Evolutionary conservation across 92 coral and sea anemone species (phyloP).

Genomic region (Virgularia gustaviana): DNA sequence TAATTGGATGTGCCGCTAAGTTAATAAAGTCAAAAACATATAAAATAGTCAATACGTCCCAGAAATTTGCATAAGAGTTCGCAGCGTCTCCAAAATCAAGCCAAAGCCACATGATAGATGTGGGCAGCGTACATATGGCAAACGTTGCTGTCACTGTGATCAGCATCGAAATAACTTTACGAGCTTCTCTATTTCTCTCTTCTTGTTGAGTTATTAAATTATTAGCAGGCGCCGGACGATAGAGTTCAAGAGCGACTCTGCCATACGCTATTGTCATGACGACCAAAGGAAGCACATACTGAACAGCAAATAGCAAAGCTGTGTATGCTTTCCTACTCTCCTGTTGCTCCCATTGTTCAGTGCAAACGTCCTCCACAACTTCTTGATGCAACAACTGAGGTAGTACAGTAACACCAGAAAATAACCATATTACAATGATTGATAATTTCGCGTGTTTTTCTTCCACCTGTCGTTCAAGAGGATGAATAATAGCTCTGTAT

Average conservation of each 20-base stretch:
- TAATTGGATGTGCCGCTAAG: constrained; percentile 76
- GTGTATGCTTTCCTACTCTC: constrained; percentile 57
- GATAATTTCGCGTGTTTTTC: constrained; percentile 56
- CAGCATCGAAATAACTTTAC: constrained; percentile 78
- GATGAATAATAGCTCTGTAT: constrained; percentile 77
- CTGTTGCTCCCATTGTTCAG: constrained; percentile 56
- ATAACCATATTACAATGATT: constrained; percentile 64
- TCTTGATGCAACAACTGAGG: constrained; percentile 58
- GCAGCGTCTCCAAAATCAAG: constrained; percentile 78
- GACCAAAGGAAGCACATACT: constrained; percentile 60
- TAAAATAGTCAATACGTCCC: constrained; percentile 73
- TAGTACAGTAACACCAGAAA: constrained; percentile 57
- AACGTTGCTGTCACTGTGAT: constrained; percentile 66
- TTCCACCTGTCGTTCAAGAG: constrained; percentile 59
- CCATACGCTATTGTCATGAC: constrained; percentile 66
- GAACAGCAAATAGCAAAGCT: constrained; percentile 57
- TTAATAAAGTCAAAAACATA: constrained; percentile 71
- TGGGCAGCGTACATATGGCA: constrained; percentile 68
- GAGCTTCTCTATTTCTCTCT: constrained; percentile 63
- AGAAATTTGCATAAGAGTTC: constrained; percentile 40
- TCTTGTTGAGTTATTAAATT: constrained; percentile 56
- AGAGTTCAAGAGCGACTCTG: constrained; percentile 66
- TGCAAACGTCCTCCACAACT: constrained; percentile 37
- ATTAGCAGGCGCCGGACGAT: constrained; percentile 43
- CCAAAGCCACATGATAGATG: constrained; percentile 73